These are phyloP conservation scores for Trogon melanurus DNA, from an alignment of 2,113 vertebrate genomes.

Conservation along the genomic window DNA sequence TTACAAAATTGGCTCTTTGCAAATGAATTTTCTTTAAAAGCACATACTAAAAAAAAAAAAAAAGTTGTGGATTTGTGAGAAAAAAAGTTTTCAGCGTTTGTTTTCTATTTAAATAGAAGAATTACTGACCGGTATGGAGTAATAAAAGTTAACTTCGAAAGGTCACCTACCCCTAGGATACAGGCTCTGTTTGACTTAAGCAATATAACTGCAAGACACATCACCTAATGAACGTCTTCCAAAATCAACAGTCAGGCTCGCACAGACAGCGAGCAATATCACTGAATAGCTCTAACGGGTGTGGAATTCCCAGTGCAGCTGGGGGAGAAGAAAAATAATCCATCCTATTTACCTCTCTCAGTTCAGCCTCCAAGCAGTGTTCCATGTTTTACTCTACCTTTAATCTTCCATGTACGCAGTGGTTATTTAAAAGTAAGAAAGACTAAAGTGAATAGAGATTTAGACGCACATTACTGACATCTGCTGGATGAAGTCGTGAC, in stretches of 20 bases:
- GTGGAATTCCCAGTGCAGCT: neutral
- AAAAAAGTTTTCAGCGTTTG: neutral
- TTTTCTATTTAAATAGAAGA: neutral
- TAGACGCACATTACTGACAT: neutral
- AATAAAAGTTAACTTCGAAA: conserved; percentile 16
- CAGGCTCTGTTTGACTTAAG: conserved; percentile 41
- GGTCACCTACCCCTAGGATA: conserved; percentile 44
- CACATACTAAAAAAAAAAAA: neutral
- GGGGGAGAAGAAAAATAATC: neutral
- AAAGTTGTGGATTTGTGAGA: neutral
- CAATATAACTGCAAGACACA: conserved; percentile 42
- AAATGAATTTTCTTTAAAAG: neutral
- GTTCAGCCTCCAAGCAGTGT: neutral
- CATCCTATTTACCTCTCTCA: neutral
- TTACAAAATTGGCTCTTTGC: neutral
- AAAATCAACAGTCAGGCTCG: conserved; percentile 27
- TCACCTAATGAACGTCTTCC: neutral
- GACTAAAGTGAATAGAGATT: neutral
- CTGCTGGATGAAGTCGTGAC: conserved; percentile 2
- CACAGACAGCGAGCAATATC: neutral
- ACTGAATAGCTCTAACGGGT: neutral
- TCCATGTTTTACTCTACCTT: neutral
- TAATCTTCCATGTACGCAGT: neutral
- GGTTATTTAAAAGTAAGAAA: neutral
- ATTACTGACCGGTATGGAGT: neutral